Conservation (phyloP, 2,797 vertebrate genomes). For the Alauda arvensis region DNA sequence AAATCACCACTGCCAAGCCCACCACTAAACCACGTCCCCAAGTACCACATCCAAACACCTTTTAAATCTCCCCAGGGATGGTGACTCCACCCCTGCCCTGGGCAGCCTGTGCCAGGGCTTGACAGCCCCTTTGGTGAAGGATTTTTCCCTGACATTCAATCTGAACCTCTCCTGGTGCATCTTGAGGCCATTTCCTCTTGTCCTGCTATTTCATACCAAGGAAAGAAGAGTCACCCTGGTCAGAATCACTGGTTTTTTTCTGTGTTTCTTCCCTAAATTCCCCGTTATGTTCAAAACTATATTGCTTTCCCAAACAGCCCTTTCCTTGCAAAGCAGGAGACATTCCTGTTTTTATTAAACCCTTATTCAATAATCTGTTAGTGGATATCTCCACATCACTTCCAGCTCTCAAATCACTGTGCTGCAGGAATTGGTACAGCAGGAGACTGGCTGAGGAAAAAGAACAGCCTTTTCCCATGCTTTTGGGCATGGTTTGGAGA, state of each 20-base stretch:
- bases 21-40: neutral
- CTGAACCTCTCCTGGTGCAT: neutral
- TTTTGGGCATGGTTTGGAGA: neutral
- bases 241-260: neutral
- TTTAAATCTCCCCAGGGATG: neutral
- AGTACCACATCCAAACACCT: neutral
- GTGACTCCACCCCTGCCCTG: neutral
- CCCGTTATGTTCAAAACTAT: rapidly evolving
- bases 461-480: neutral
- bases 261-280: neutral
- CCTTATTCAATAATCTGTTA: neutral
- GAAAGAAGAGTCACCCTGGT: neutral
- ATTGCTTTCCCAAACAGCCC: neutral
- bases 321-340: neutral
- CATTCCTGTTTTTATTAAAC: neutral
- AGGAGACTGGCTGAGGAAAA: neutral
- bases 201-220: neutral
- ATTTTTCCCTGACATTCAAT: neutral
- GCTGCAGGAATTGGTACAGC: neutral
- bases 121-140: neutral
- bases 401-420: neutral
- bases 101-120: neutral
- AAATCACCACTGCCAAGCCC: neutral
- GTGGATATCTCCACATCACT: neutral
- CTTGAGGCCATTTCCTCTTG: neutral